Conservation (phyloP, 2,888 invertebrate species). For the Leuctra nigra region DNA sequence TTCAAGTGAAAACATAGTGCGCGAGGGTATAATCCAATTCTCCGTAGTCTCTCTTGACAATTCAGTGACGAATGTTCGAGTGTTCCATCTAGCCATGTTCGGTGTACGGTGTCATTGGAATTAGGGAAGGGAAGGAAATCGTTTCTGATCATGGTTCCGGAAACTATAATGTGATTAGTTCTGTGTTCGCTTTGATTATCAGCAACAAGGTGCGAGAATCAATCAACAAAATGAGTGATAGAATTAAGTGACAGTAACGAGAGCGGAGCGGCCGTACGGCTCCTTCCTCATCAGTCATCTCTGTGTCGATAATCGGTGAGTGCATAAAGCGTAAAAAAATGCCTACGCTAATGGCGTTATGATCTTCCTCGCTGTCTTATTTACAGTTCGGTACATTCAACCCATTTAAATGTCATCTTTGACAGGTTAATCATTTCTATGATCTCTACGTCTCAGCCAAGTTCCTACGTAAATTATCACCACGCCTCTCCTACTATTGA, state of each 20-base stretch:
- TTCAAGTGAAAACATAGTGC: neutral
- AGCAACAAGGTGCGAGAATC: too few species aligned
- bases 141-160: slow-evolving; percentile 8
- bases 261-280: slow-evolving; percentile 15
- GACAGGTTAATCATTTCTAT: too few species aligned
- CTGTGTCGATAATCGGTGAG: too few species aligned
- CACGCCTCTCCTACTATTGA: too few species aligned
- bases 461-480: too few species aligned
- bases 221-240: slow-evolving; percentile 14
- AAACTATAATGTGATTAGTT: neutral
- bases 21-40: neutral
- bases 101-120: slow-evolving; percentile 19
- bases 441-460: too few species aligned
- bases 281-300: slow-evolving; percentile 16
- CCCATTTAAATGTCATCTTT: too few species aligned
- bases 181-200: too few species aligned
- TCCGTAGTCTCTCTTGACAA: neutral
- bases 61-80: slow-evolving; percentile 24
- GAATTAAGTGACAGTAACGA: slow-evolving; percentile 22
- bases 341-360: too few species aligned
- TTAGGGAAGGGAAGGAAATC: slow-evolving; percentile 10
- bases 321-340: too few species aligned
- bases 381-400: too few species aligned
- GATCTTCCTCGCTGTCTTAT: too few species aligned
- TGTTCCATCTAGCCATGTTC: neutral